Evolutionary conservation across 2,797 vertebrate species (phyloP).

Genomic region (Cirrhinus mrigala): DNA sequence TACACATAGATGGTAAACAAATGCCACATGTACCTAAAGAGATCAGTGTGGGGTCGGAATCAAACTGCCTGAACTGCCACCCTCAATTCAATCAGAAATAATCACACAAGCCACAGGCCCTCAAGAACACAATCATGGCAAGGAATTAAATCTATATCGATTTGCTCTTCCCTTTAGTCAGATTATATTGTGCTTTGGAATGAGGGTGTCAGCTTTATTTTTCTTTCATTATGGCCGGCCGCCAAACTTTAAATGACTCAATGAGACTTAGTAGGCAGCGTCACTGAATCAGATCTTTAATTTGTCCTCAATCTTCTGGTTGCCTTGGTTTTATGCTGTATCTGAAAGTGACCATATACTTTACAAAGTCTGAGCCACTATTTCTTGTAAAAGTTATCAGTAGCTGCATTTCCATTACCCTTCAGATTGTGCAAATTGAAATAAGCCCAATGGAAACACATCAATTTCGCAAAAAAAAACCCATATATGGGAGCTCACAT

Average conservation of each 20-base stretch:
- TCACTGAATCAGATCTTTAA: constrained; percentile 46
- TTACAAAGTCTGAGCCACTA: not conserved
- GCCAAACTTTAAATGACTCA: constrained; percentile 53
- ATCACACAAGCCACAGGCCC: constrained; percentile 58
- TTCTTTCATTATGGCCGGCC: constrained; percentile 55
- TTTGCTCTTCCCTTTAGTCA: constrained; percentile 57
- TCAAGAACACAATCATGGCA: constrained; percentile 63
- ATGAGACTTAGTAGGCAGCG: constrained; percentile 40
- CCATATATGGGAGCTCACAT: no score
- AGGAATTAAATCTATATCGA: constrained; percentile 65
- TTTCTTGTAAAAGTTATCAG: not conserved
- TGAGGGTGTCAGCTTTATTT: constrained; percentile 60
- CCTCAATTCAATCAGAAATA: constrained; percentile 55
- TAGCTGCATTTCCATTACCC: no score
- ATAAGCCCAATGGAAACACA: no score
- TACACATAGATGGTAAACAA: constrained; percentile 35
- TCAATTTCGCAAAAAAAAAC: no score
- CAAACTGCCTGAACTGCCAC: constrained; percentile 48
- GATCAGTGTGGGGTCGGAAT: constrained; percentile 19
- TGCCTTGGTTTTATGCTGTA: constrained; percentile 38
- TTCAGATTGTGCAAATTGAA: no score
- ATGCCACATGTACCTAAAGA: constrained; percentile 27
- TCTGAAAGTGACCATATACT: constrained; percentile 5
- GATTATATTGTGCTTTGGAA: constrained; percentile 60
- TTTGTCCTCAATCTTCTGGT: constrained; percentile 40